Conservation (phyloP, 1,140 invertebrate species). For the Drosophila subobscura region DNA sequence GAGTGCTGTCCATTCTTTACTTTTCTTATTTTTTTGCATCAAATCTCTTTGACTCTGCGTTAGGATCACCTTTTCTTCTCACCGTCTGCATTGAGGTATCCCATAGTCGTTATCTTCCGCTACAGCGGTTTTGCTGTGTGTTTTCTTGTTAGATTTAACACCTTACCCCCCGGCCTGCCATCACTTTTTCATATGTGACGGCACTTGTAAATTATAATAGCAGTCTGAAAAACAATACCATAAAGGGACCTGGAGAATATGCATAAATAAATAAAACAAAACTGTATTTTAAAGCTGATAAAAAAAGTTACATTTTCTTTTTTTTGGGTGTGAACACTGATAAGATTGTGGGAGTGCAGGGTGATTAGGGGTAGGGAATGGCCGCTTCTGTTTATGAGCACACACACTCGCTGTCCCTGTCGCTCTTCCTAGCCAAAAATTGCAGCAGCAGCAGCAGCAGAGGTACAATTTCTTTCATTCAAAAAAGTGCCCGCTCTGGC, state of each 20-base stretch:
- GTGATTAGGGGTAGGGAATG: too few species aligned
- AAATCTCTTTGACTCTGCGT: too few species aligned
- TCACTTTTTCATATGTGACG: slow-evolving; percentile 2
- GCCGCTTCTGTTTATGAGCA: too few species aligned
- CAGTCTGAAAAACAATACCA: slow-evolving; percentile 2
- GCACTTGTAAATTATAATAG: slow-evolving; percentile 31
- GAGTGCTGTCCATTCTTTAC: too few species aligned
- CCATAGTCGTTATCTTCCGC: slow-evolving; percentile 1
- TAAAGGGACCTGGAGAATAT: neutral
- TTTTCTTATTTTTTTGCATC: too few species aligned
- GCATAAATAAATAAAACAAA: slow-evolving; percentile 32
- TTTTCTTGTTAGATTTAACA: slow-evolving; percentile 64
- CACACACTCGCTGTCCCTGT: neutral
- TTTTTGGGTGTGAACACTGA: neutral
- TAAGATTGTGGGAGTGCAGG: too few species aligned
- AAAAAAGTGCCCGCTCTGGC: too few species aligned
- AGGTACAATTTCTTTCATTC: too few species aligned
- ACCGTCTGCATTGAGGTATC: neutral
- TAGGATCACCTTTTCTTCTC: too few species aligned
- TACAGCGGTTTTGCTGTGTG: slow-evolving; percentile 39
- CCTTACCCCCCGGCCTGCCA: slow-evolving; percentile 8
- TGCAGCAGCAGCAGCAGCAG: too few species aligned
- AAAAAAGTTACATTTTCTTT: neutral
- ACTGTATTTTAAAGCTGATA: slow-evolving; percentile 5
- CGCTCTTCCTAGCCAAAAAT: too few species aligned